These are phyloP conservation scores for Perizoma affinitatum DNA, from an alignment of 2,888 invertebrate species.

Conservation along the genomic window DNA sequence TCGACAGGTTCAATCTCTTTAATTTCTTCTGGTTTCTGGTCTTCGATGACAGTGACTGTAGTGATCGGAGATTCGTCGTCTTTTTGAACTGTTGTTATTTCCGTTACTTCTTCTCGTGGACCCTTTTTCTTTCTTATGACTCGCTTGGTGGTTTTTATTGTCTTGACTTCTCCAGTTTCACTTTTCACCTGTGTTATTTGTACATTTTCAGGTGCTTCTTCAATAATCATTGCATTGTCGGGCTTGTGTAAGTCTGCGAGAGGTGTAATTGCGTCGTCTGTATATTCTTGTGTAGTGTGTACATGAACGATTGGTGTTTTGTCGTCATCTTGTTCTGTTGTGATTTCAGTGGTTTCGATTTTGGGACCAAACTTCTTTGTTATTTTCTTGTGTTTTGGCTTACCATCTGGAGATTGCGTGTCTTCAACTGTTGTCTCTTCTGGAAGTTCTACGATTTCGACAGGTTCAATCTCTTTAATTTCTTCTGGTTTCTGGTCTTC, in stretches of 20 bases:
- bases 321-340: constrained; percentile 69
- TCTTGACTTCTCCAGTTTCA: constrained; percentile 58
- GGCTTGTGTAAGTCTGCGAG: constrained; percentile 55
- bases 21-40: constrained; percentile 29
- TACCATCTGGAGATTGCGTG: too few species aligned
- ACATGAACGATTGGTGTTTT: constrained; percentile 66
- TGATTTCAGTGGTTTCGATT: constrained; percentile 58
- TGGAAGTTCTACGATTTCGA: too few species aligned
- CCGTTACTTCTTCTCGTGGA: constrained; percentile 29
- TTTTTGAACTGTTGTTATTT: constrained; percentile 41
- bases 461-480: too few species aligned
- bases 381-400: too few species aligned
- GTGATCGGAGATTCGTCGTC: constrained; percentile 34
- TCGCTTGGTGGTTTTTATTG: constrained; percentile 47
- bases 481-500: too few species aligned
- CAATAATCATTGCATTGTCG: constrained; percentile 45
- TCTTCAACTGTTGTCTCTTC: too few species aligned
- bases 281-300: constrained; percentile 57
- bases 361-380: constrained; percentile 50
- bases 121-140: constrained; percentile 43
- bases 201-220: constrained; percentile 35
- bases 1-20: constrained; percentile 29
- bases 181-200: constrained; percentile 42
- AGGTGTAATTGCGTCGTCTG: constrained; percentile 41
- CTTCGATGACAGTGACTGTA: constrained; percentile 52